Percentiles rank a stretch among this genome's conserved stretches.
Conservation (phyloP, 35 echinoderm and acorn worm genomes). For the Apostichopus parvimensis region DNA sequence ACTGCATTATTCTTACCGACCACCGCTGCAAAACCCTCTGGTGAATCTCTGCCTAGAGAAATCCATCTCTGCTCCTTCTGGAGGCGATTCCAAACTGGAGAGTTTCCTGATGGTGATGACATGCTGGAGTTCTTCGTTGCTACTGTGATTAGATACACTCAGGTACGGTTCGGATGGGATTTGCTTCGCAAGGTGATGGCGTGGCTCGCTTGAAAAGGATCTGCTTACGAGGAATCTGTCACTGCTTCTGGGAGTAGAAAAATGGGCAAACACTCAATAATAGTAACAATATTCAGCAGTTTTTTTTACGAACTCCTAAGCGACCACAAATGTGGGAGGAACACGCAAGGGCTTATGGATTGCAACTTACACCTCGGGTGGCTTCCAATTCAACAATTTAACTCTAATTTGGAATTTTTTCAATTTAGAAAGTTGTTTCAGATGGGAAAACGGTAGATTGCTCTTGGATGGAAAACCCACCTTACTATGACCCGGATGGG, state of each 20-base stretch:
- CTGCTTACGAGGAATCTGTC: slow-evolving; percentile 22
- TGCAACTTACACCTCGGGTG: too few relatives aligned
- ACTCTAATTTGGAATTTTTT: too few relatives aligned
- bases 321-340: too few relatives aligned
- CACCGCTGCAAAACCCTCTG: not conserved
- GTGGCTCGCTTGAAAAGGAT: slow-evolving; percentile 21
- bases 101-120: slow-evolving; percentile 9
- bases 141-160: not conserved
- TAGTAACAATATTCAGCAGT: too few relatives aligned
- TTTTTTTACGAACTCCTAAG: too few relatives aligned
- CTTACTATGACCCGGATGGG: too few relatives aligned
- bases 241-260: not conserved
- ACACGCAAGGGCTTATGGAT: too few relatives aligned
- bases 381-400: too few relatives aligned
- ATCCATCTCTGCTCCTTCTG: slow-evolving; percentile 43
- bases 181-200: not conserved
- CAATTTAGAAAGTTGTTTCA: too few relatives aligned
- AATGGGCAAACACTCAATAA: not conserved
- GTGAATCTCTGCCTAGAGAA: slow-evolving; percentile 1
- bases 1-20: not conserved
- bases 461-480: too few relatives aligned
- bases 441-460: too few relatives aligned
- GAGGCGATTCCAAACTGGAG: slow-evolving; percentile 21
- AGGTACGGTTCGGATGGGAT: slow-evolving; percentile 3
- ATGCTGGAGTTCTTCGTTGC: slow-evolving; percentile 26